A percentile compares a stretch with the other conserved stretches of the same genome.
phyloP scores from a whole-genome alignment of 2,797 vertebrate genomes.

The Helarctos malayanus region DNA sequence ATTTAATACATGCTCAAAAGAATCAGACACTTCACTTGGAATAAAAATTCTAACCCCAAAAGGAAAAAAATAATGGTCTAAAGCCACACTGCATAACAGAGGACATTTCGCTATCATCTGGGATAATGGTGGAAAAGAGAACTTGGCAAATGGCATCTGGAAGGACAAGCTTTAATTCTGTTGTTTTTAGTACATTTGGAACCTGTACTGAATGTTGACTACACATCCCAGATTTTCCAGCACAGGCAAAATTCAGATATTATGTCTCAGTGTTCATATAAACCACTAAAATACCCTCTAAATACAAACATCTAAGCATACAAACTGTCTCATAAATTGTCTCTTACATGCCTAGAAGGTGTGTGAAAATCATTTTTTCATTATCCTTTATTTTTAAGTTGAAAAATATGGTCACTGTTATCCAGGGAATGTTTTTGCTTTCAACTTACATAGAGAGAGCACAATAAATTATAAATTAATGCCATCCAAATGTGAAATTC shows the following conservation, averaged over 20 bases:
- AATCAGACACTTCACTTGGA: neutral
- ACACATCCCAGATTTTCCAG: neutral
- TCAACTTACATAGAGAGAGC: neutral
- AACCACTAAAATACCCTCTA: neutral
- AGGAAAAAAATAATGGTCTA: neutral
- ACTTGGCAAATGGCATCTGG: neutral
- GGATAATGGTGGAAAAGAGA: neutral
- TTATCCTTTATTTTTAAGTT: conserved; percentile 8
- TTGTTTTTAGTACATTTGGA: neutral
- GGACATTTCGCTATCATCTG: neutral
- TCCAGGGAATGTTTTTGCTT: neutral
- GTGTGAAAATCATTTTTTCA: neutral
- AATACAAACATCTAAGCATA: neutral
- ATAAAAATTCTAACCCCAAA: conserved; percentile 7
- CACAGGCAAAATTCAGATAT: neutral
- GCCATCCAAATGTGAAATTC: neutral
- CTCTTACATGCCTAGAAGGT: neutral
- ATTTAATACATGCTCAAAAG: conserved; percentile 1
- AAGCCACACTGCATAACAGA: neutral
- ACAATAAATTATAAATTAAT: neutral
- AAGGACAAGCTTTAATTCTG: neutral
- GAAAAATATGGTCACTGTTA: neutral
- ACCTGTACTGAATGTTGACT: neutral
- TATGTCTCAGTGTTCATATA: neutral
- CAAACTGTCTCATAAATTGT: neutral